Conservation (phyloP, 2,797 vertebrate genomes). For the Pristis pectinata region DNA sequence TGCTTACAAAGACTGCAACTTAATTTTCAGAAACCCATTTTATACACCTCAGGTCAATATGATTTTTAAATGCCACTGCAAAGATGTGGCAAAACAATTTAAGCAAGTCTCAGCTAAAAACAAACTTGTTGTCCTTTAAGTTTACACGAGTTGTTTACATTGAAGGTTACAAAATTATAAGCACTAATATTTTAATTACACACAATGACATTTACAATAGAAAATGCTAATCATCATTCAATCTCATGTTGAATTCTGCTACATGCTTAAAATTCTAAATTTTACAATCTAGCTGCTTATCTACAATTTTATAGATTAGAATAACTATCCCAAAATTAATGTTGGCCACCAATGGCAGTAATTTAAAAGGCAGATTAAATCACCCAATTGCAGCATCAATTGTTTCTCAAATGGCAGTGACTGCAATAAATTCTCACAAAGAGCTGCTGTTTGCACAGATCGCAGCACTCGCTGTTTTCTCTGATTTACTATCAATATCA, state of each 20-base stretch:
- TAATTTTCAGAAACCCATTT: not conserved
- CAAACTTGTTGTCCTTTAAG: conserved; percentile 9
- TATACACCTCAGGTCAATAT: not conserved
- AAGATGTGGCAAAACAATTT: conserved; percentile 22
- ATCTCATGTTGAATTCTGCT: conserved; percentile 33
- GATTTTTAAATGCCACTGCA: conserved; percentile 5
- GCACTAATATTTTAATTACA: conserved; percentile 31
- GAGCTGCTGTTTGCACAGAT: not conserved
- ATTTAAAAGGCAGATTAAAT: conserved; percentile 37
- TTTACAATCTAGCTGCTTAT: conserved; percentile 24
- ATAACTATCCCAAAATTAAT: conserved; percentile 28
- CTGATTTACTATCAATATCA: not conserved
- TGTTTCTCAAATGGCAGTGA: conserved; percentile 29
- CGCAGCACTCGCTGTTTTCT: not conserved
- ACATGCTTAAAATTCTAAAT: conserved; percentile 23
- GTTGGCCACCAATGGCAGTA: conserved; percentile 38
- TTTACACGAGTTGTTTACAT: conserved; percentile 10
- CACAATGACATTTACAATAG: conserved; percentile 26
- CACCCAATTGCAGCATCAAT: conserved; percentile 31
- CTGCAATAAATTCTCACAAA: conserved; percentile 33
- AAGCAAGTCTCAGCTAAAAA: conserved; percentile 7
- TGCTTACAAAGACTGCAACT: not conserved
- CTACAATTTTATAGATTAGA: conserved; percentile 30
- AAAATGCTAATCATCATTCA: not conserved
- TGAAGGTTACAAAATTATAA: conserved; percentile 33